phyloP scores from a whole-genome alignment of 2,797 vertebrate genomes.

The Rousettus madagascariensis region DNA sequence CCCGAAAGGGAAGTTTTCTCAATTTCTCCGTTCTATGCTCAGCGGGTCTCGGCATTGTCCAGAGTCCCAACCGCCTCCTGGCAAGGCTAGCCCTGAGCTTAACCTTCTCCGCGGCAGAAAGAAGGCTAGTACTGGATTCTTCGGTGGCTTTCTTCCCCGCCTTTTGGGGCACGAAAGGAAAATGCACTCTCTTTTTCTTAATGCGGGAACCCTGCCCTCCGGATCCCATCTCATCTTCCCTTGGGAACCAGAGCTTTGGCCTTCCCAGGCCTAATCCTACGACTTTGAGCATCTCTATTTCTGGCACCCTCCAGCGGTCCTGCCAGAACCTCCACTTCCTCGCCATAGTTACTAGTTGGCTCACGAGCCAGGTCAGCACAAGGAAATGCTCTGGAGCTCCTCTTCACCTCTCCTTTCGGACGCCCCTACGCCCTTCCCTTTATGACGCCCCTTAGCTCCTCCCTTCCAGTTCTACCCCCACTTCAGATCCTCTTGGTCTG shows the following conservation, averaged over 20 bases:
- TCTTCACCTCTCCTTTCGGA: too few relatives aligned
- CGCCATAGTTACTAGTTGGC: background rate
- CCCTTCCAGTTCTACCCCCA: too few relatives aligned
- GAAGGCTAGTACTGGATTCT: background rate
- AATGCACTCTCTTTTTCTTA: background rate
- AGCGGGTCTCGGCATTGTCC: background rate
- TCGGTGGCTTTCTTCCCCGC: background rate
- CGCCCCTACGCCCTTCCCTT: too few relatives aligned
- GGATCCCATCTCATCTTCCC: background rate
- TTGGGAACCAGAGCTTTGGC: background rate
- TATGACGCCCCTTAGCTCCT: too few relatives aligned
- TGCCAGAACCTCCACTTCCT: background rate
- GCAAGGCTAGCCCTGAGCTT: background rate
- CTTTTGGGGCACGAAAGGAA: background rate
- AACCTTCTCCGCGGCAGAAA: background rate
- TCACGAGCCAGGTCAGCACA: accelerated
- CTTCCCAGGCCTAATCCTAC: background rate
- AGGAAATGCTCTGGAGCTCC: accelerated
- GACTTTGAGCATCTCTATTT: accelerated
- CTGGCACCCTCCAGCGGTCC: too few relatives aligned
- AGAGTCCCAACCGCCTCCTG: background rate
- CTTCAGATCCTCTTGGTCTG: background rate
- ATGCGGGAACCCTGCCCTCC: background rate
- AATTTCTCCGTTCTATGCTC: background rate
- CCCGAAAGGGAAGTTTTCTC: too few relatives aligned